Conservation (phyloP, 2,797 vertebrate genomes). For the Sardinella longiceps region DNA sequence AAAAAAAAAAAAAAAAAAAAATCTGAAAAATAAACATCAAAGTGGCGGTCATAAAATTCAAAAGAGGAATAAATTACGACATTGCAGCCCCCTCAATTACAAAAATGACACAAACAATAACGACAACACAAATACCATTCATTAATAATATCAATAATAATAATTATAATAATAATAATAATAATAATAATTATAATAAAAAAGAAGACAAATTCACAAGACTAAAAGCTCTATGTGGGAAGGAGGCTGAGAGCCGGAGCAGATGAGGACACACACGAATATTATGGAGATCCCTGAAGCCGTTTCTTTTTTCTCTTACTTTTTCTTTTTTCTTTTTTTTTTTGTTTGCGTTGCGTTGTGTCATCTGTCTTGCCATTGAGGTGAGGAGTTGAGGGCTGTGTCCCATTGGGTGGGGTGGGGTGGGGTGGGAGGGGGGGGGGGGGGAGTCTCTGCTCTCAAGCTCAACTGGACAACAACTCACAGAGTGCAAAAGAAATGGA, state of each 20-base stretch:
- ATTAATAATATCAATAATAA: slow-evolving; percentile 51
- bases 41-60: slow-evolving; percentile 50
- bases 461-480: slow-evolving; percentile 73
- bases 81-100: slow-evolving; percentile 63
- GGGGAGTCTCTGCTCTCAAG: slow-evolving; percentile 61
- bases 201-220: slow-evolving; percentile 35
- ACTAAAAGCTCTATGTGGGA: slow-evolving; percentile 49
- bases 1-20: not conserved
- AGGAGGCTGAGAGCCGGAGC: slow-evolving; percentile 55
- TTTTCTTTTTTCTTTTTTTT: slow-evolving; percentile 49
- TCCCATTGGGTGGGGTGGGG: slow-evolving; percentile 42
- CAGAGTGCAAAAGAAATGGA: slow-evolving; percentile 71
- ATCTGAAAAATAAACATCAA: not conserved
- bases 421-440: slow-evolving; percentile 63
- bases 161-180: slow-evolving; percentile 56
- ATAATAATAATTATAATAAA: slow-evolving; percentile 40
- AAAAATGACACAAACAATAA: slow-evolving; percentile 67
- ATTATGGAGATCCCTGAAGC: slow-evolving; percentile 77
- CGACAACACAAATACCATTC: slow-evolving; percentile 44
- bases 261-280: slow-evolving; percentile 62
- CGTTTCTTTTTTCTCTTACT: slow-evolving; percentile 47
- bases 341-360: slow-evolving; percentile 54
- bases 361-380: slow-evolving; percentile 48
- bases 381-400: slow-evolving; percentile 38
- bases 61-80: slow-evolving; percentile 57